Evolutionary conservation across 2,113 vertebrate species (phyloP).

Genomic region (Actenoides lindsayi): DNA sequence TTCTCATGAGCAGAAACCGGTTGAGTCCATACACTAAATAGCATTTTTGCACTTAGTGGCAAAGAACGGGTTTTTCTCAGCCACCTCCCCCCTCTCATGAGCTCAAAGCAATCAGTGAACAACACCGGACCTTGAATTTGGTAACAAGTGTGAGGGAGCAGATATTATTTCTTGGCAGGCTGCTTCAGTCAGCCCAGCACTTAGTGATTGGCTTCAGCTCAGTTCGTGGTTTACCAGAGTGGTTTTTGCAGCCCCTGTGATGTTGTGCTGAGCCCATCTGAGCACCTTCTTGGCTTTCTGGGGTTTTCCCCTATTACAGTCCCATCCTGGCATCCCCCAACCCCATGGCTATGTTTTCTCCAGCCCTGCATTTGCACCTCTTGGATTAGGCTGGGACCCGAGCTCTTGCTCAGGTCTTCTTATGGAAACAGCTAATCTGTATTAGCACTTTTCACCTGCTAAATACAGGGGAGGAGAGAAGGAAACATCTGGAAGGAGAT

Average conservation of each 20-base stretch:
- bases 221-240: background rate
- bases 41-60: background rate
- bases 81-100: background rate
- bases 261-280: rapidly evolving
- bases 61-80: background rate
- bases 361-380: background rate
- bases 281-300: background rate
- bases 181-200: background rate
- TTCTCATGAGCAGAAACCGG: background rate
- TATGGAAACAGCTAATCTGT: background rate
- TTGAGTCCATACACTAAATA: background rate
- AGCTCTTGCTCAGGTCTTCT: background rate
- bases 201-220: rapidly evolving
- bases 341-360: background rate
- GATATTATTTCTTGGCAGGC: background rate
- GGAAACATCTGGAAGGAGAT: background rate
- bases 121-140: background rate
- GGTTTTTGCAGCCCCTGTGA: too few relatives aligned
- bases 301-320: background rate
- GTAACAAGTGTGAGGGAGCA: background rate
- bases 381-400: background rate
- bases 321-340: background rate
- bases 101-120: background rate
- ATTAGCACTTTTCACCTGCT: too few relatives aligned
- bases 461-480: background rate